These are phyloP conservation scores for Thaumetopoea pityocampa DNA, from an alignment of 1,140 invertebrate species.

Conservation along the genomic window DNA sequence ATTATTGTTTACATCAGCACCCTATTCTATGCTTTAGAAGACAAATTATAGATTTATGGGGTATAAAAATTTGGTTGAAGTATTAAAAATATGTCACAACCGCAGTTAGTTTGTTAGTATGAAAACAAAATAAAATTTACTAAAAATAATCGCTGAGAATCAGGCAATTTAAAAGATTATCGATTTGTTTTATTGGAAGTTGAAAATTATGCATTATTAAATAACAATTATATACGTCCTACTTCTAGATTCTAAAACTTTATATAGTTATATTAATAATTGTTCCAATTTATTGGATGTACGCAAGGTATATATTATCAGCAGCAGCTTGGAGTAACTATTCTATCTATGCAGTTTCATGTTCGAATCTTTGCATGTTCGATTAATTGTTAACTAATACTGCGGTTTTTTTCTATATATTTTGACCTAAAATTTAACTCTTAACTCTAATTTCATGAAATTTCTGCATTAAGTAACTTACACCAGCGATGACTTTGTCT, in stretches of 20 bases:
- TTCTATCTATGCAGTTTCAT: slow-evolving; percentile 31
- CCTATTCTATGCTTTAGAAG: slow-evolving; percentile 21
- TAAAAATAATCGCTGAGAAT: slow-evolving; percentile 1
- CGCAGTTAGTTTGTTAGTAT: slow-evolving; percentile 14
- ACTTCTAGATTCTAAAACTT: slow-evolving; percentile 21
- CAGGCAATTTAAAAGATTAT: slow-evolving; percentile 1
- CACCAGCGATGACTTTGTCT: slow-evolving; percentile 80
- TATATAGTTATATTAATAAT: slow-evolving; percentile 2
- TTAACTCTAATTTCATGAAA: slow-evolving; percentile 80
- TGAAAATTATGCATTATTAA: slow-evolving; percentile 28
- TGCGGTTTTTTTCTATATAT: slow-evolving; percentile 13
- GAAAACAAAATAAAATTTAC: neutral
- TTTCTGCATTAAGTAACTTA: slow-evolving; percentile 78
- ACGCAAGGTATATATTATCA: slow-evolving; percentile 34
- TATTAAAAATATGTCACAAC: slow-evolving; percentile 31
- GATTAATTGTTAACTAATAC: slow-evolving; percentile 18
- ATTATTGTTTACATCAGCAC: slow-evolving; percentile 26
- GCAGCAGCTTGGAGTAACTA: slow-evolving; percentile 30
- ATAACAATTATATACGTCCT: slow-evolving; percentile 25
- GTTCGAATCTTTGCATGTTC: slow-evolving; percentile 11
- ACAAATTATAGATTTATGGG: slow-evolving; percentile 13
- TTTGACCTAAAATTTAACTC: slow-evolving; percentile 60
- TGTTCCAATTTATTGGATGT: slow-evolving; percentile 12
- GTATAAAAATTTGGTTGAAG: slow-evolving; percentile 18
- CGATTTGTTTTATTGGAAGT: slow-evolving; percentile 10